Evolutionary conservation across 2,888 invertebrate species (phyloP).

Genomic region (Rhopalosiphum nymphaeae): DNA sequence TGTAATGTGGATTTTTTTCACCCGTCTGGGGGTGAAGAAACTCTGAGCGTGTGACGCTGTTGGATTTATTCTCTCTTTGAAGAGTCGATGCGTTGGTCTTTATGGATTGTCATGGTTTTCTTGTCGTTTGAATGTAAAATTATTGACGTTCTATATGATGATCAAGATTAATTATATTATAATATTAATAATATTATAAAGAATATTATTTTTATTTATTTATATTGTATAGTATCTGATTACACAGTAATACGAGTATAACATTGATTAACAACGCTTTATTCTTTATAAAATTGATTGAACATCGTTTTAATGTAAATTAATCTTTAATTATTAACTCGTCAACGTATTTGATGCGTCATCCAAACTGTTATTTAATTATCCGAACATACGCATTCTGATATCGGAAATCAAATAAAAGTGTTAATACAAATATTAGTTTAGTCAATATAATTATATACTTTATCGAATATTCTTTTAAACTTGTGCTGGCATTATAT

Average conservation of each 20-base stretch:
- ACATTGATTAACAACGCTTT: neutral
- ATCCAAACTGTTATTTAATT: neutral
- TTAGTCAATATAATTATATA: neutral
- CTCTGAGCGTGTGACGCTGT: fast-evolving
- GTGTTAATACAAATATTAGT: neutral
- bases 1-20: neutral
- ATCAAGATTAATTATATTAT: neutral
- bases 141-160: neutral
- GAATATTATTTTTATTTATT: neutral
- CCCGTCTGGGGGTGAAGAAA: neutral
- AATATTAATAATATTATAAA: neutral
- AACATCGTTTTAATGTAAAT: neutral
- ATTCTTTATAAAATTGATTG: neutral
- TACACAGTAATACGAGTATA: neutral
- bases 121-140: neutral
- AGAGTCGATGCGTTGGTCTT: neutral
- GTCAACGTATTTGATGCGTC: neutral
- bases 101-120: neutral
- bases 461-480: neutral
- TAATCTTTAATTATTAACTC: neutral
- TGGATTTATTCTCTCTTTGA: neutral
- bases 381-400: neutral
- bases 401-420: neutral
- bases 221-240: neutral
- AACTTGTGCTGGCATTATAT: neutral